Evolutionary conservation across 2,797 vertebrate genomes (phyloP), one percentile per base, ranked within the genome.

Genomic region (Malacoctenus gilli): DNA sequence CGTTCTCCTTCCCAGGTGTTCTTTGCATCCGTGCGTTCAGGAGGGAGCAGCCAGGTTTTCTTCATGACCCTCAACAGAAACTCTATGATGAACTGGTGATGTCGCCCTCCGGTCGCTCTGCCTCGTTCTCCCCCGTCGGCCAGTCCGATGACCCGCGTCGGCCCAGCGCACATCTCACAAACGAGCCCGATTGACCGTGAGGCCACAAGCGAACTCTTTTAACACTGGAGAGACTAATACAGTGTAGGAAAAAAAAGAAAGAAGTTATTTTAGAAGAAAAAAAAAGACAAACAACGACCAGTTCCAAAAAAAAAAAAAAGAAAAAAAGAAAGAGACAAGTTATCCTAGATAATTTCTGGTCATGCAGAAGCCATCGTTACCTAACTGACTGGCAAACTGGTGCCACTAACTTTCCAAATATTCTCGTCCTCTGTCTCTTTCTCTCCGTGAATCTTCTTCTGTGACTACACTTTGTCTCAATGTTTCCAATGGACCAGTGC

Each of bases 81-180:
- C 92, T 96, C 94, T 82, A 95, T 98, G 95, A 98, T 98, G 96
- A 99, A 98, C 93, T 99, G 97, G 97, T 99, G 96, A 95, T 87
- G 59, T 40, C 79, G 47, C 71, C 55, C 51, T 2, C 49, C 1
- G 75, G 77, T 83, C 22, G 1, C 63, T 67, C 77, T 77, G 69
- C 84, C 89, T 54, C 87, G 65, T 87, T 35, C 35, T 9, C 84
- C 56, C 86, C 59, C 85, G 85, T 89, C 39, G 70, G 74, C 39
- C 62, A 6, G 53, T 54, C 64, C 85, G 79, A 79, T 77, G 74
- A 89, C 91, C 46, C 39, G 74, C 92, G 84, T 89, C 77, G 88
- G 84, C 89, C 85, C 84, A 15, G 18, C 38, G 44, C 78, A 67
- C 43, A 62, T 67, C 68, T 71, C 63, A 63, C 64, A 55, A 70